A percentile compares a stretch with the other conserved stretches of the same genome.
phyloP scores from a whole-genome alignment of 1,140 invertebrate genomes.

The Halictus rubicundus region DNA sequence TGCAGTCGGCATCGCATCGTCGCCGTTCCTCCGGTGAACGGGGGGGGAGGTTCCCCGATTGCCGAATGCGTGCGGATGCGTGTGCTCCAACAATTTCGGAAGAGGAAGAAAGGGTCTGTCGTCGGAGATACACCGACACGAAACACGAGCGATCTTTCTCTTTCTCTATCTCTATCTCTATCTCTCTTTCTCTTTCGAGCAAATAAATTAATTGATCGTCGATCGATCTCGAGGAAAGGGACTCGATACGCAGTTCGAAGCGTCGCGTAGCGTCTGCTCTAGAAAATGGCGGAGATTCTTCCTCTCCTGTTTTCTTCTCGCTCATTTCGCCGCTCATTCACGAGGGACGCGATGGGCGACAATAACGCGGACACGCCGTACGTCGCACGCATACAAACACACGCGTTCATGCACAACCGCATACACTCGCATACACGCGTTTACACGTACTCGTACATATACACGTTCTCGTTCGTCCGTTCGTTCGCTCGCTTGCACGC shows the following conservation, averaged over 20 bases:
- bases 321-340: background rate
- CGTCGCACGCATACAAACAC: background rate
- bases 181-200: no score
- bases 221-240: no score
- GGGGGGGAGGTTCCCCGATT: no score
- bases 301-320: background rate
- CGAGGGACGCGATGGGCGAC: background rate
- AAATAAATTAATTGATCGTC: no score
- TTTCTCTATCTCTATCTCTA: no score
- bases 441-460: background rate
- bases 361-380: constrained; percentile 8
- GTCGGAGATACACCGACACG: no score
- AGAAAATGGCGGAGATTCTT: background rate
- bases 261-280: no score
- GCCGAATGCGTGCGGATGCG: no score
- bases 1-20: background rate
- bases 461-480: constrained; percentile 10
- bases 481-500: constrained; percentile 10
- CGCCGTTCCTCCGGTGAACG: background rate
- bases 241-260: no score
- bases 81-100: background rate
- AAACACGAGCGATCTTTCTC: no score
- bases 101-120: background rate
- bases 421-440: background rate
- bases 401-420: no score